Percentiles rank a stretch among this genome's conserved stretches.
phyloP scores from a whole-genome alignment of 2,113 vertebrate species.

The Ammodytes dubius region DNA sequence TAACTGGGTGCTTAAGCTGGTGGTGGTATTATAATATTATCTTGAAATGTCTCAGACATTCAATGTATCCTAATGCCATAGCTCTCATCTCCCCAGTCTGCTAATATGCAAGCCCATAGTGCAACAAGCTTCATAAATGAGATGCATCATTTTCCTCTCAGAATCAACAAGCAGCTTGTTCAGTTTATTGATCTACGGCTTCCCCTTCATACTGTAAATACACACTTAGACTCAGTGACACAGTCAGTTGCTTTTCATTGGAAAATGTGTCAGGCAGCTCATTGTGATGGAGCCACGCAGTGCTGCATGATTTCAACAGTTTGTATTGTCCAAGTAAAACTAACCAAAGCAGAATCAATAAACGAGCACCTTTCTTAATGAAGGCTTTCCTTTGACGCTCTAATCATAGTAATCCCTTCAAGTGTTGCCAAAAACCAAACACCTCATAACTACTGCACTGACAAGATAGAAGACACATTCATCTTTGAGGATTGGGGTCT shows the following conservation, averaged over 20 bases:
- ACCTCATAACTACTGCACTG: slow-evolving; percentile 20
- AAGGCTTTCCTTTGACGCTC: slow-evolving; percentile 55
- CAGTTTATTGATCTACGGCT: slow-evolving; percentile 47
- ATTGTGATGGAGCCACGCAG: neutral
- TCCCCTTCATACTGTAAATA: slow-evolving; percentile 22
- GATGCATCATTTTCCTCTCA: slow-evolving; percentile 45
- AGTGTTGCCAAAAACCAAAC: slow-evolving; percentile 50
- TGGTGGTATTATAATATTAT: slow-evolving; percentile 80
- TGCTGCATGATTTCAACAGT: slow-evolving; percentile 47
- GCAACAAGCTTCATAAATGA: slow-evolving; percentile 46
- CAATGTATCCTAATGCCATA: slow-evolving; percentile 69
- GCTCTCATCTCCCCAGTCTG: slow-evolving; percentile 62
- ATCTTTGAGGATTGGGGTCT: slow-evolving; percentile 17
- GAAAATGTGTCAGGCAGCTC: slow-evolving; percentile 19
- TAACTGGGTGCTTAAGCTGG: slow-evolving; percentile 56
- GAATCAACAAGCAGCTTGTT: slow-evolving; percentile 36
- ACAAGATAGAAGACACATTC: slow-evolving; percentile 1
- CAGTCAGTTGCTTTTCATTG: slow-evolving; percentile 32
- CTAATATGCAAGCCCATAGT: slow-evolving; percentile 36
- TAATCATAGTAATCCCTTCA: slow-evolving; percentile 7
- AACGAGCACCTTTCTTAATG: slow-evolving; percentile 28
- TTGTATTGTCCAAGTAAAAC: slow-evolving; percentile 31
- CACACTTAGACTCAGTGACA: slow-evolving; percentile 10
- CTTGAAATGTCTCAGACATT: slow-evolving; percentile 62
- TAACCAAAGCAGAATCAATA: slow-evolving; percentile 10